Evolutionary conservation across 2,888 invertebrate species (phyloP).

Genomic region (Napeogenes sylphis): DNA sequence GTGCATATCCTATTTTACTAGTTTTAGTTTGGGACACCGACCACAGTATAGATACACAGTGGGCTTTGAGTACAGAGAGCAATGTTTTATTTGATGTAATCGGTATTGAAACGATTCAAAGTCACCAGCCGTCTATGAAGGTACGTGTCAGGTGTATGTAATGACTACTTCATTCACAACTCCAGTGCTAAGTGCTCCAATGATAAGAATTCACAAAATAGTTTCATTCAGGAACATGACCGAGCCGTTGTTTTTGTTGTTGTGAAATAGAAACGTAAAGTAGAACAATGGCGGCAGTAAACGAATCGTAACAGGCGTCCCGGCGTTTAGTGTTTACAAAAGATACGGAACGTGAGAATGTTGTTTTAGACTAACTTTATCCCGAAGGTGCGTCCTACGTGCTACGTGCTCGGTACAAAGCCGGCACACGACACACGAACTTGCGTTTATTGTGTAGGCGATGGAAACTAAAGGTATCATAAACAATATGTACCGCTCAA

Average conservation of each 20-base stretch:
- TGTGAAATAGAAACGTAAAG: slow-evolving; percentile 52
- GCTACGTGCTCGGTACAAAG: slow-evolving; percentile 67
- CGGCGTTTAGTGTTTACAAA: slow-evolving; percentile 63
- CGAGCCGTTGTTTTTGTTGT: slow-evolving; percentile 61
- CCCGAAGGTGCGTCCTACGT: slow-evolving; percentile 58
- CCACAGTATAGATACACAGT: too few species aligned
- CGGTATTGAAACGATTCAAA: slow-evolving; percentile 47
- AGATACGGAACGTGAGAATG: slow-evolving; percentile 71
- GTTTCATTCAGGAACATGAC: slow-evolving; percentile 46
- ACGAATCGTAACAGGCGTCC: slow-evolving; percentile 66
- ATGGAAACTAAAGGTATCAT: slow-evolving; percentile 62
- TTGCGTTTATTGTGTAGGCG: slow-evolving; percentile 61
- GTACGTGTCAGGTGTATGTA: slow-evolving; percentile 58
- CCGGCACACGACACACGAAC: slow-evolving; percentile 51
- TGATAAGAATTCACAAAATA: slow-evolving; percentile 24
- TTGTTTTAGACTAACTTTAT: slow-evolving; percentile 60
- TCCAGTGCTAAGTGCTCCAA: slow-evolving; percentile 30
- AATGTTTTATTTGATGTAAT: slow-evolving; percentile 37
- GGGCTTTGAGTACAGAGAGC: too few species aligned
- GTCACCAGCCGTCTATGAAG: slow-evolving; percentile 43
- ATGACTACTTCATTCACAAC: slow-evolving; percentile 54
- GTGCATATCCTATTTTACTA: too few species aligned
- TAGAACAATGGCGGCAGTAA: slow-evolving; percentile 66
- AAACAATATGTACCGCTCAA: slow-evolving; percentile 57
- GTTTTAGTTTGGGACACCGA: too few species aligned